Conservation (phyloP, 2,797 vertebrate species). For the Sylvilagus floridanus region DNA sequence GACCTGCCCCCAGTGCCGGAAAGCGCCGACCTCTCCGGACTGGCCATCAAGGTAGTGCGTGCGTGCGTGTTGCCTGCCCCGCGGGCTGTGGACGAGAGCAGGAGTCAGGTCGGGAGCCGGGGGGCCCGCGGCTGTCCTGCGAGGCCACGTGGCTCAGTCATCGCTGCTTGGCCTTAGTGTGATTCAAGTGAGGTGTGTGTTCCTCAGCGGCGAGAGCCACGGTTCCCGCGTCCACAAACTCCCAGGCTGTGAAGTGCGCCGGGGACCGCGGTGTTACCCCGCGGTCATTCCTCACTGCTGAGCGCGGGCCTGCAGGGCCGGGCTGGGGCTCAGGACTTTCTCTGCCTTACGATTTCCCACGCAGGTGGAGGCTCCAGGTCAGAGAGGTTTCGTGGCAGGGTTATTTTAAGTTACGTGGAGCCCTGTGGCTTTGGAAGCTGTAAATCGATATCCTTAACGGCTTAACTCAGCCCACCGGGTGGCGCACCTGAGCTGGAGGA, state of each 20-base stretch:
- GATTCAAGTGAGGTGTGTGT: neutral
- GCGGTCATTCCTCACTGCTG: too few species aligned
- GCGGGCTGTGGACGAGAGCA: too few species aligned
- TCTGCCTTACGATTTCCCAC: neutral
- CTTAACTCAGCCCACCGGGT: neutral
- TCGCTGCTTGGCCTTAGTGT: too few species aligned
- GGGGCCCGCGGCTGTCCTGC: too few species aligned
- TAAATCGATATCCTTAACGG: neutral
- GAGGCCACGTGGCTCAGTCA: too few species aligned
- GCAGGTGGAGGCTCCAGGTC: neutral
- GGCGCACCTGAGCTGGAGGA: neutral
- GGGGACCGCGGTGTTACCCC: too few species aligned
- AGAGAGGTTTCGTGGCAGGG: neutral
- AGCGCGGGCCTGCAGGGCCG: too few species aligned
- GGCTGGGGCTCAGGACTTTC: neutral
- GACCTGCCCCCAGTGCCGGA: constrained; percentile 96
- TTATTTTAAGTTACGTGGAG: neutral
- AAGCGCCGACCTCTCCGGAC: constrained; percentile 94
- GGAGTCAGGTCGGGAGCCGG: too few species aligned
- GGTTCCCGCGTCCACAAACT: neutral
- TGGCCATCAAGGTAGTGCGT: constrained; percentile 93
- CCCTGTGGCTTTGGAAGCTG: neutral
- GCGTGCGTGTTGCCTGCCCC: too few species aligned
- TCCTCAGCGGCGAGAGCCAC: neutral
- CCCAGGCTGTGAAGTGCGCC: too few species aligned